These are phyloP conservation scores for Dryadula phaetusa DNA, from an alignment of 2,888 invertebrate genomes.

Conservation along the genomic window DNA sequence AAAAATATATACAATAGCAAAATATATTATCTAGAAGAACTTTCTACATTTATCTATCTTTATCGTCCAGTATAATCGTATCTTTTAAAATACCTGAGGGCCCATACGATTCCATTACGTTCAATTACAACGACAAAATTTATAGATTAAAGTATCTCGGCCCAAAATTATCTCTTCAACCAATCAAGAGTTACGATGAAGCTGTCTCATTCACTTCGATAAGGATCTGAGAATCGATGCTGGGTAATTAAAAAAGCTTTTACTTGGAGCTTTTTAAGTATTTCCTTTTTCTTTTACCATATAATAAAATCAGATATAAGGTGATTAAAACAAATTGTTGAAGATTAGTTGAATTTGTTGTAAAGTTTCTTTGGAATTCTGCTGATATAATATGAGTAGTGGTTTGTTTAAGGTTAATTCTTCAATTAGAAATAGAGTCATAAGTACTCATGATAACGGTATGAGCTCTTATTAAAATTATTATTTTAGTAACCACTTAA, in stretches of 20 bases:
- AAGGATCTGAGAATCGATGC: conserved; percentile 55
- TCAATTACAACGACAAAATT: conserved; percentile 41
- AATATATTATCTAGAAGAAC: not conserved
- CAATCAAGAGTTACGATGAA: conserved; percentile 49
- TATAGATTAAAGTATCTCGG: conserved; percentile 35
- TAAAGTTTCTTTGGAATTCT: conserved; percentile 7
- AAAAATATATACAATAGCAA: not conserved
- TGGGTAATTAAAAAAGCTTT: conserved; percentile 32
- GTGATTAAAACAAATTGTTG: conserved; percentile 24
- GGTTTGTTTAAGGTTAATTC: not conserved
- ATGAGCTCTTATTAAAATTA: not conserved
- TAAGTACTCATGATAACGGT: not conserved
- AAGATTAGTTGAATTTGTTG: not conserved
- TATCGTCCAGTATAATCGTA: conserved; percentile 23
- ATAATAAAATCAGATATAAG: conserved; percentile 13
- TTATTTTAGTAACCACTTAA: not conserved
- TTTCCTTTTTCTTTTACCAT: conserved; percentile 5
- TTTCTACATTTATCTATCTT: conserved; percentile 7
- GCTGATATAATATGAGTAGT: not conserved
- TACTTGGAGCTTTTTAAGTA: conserved; percentile 26
- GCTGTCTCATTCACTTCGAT: conserved; percentile 59
- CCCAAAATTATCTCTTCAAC: conserved; percentile 44
- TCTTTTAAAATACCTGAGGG: conserved; percentile 29
- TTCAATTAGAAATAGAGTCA: not conserved
- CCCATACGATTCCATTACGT: conserved; percentile 40